Conservation (phyloP, 2,888 invertebrate genomes). For the Schizotus pectinicornis region DNA sequence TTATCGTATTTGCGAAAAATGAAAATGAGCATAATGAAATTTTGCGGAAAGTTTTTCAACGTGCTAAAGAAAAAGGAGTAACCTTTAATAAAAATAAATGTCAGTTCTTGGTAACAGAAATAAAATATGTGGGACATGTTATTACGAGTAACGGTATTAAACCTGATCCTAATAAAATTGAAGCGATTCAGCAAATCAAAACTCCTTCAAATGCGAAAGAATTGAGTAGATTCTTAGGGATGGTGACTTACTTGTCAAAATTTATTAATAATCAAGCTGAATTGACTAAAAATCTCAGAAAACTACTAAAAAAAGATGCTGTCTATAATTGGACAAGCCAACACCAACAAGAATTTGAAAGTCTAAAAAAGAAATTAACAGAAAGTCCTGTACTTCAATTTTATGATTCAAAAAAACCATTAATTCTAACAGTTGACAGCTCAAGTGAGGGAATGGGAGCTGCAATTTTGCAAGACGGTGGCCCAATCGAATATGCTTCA, state of each 20-base stretch:
- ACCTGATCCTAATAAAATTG: constrained; percentile 6
- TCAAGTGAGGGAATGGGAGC: constrained; percentile 31
- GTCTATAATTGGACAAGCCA: constrained; percentile 2
- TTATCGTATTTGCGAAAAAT: constrained; percentile 34
- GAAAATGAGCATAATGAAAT: constrained; percentile 35
- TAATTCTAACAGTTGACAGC: constrained; percentile 33
- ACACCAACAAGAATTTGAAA: constrained; percentile 8
- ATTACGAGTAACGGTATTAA: constrained; percentile 15
- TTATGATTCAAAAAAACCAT: constrained; percentile 5
- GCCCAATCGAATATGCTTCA: constrained; percentile 40
- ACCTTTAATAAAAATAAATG: constrained; percentile 38
- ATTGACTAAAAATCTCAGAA: constrained; percentile 8
- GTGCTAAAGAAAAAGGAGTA: constrained; percentile 28
- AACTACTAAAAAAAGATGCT: constrained; percentile 11
- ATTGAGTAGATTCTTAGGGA: constrained; percentile 18
- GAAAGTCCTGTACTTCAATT: constrained; percentile 10
- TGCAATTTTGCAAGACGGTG: constrained; percentile 39
- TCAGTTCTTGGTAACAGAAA: constrained; percentile 30
- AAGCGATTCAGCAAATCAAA: no score
- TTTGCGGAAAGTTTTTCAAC: constrained; percentile 29
- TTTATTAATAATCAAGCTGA: constrained; percentile 19
- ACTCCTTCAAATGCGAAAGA: constrained; percentile 17
- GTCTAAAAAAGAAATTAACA: constrained; percentile 7
- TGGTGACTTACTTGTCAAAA: constrained; percentile 17
- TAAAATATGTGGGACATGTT: constrained; percentile 40